These are phyloP conservation scores for Ursus arctos DNA, from an alignment of 2,113 vertebrate genomes.

Conservation along the genomic window DNA sequence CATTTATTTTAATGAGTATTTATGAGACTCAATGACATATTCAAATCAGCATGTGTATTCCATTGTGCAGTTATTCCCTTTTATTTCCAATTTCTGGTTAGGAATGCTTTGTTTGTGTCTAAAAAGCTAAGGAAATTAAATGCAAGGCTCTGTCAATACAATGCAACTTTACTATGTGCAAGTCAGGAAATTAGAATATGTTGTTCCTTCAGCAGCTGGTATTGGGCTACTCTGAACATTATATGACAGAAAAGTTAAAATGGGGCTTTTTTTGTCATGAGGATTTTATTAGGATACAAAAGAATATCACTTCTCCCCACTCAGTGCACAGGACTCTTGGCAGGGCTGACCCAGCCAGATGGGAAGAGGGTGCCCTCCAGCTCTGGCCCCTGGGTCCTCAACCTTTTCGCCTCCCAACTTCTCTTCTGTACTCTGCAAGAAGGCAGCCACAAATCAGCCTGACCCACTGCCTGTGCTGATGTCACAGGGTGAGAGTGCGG, in stretches of 20 bases:
- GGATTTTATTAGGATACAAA: background rate
- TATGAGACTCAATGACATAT: background rate
- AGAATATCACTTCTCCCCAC: background rate
- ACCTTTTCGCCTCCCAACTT: background rate
- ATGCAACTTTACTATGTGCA: background rate
- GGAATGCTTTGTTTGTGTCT: background rate
- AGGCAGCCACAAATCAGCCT: background rate
- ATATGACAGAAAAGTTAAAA: background rate
- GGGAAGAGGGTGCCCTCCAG: background rate
- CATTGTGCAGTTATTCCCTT: background rate
- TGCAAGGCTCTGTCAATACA: background rate
- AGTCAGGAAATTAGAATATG: constrained; percentile 64
- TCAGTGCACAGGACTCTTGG: background rate
- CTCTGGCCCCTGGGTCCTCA: background rate
- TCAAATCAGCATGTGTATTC: background rate
- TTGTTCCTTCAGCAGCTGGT: background rate
- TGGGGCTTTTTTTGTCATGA: background rate
- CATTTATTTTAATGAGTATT: constrained; percentile 8
- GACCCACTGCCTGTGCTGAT: background rate
- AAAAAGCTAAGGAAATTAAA: constrained; percentile 71
- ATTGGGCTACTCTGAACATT: background rate
- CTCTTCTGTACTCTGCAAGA: background rate
- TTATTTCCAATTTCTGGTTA: constrained; percentile 34
- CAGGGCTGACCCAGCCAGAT: background rate
- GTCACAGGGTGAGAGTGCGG: too few species aligned